Evolutionary conservation across 2,797 vertebrate species (phyloP), one percentile per base, ranked within the genome.

Genomic region (Dendrocincla fuliginosa): DNA sequence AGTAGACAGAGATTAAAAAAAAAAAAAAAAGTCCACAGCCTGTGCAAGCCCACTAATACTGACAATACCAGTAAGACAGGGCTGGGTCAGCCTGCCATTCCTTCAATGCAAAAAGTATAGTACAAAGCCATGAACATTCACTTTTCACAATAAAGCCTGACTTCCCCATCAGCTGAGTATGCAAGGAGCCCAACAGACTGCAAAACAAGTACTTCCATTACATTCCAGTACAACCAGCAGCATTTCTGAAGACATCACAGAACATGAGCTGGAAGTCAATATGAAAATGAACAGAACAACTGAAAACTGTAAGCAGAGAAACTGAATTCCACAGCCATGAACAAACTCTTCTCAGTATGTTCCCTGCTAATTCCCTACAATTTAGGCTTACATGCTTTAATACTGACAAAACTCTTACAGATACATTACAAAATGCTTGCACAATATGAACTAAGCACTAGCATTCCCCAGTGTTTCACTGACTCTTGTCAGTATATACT

Each of bases 281-380:
- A 84, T 30, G 67, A 79, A 87, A 84, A 85, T 9, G 8, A 76
- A 86, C 76, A 91, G 30, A 33, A 79, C 5, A 28, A 22, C 57
- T 32, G 76, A 85, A 56, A 18, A 73, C 49, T 79, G 7, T 53
- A 84, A 86, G 56, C 37, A 85, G 35, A 16, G 33, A 67, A 79
- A 55, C 27, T 70, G 33, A 84, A 96, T 83, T 95, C 81, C 74
- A 89, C 68, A 88, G 59, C 41, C 47, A 73, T 80, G 77, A 89
- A 73, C 11, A 4, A 91, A 39, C 16, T 84, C 68, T 68, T 89
- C 28, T 53, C 79, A 53, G 39, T 47, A 89, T 20, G 12, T 52
- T 82, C 20, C 33, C 75, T 91, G 50, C 23, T 79, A 93, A 56
- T 84, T 84, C 35, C 74, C 84, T 57, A 69, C 70, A 55, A 84